phyloP scores from a whole-genome alignment of 1,140 invertebrate genomes.

The Venturia canescens region DNA sequence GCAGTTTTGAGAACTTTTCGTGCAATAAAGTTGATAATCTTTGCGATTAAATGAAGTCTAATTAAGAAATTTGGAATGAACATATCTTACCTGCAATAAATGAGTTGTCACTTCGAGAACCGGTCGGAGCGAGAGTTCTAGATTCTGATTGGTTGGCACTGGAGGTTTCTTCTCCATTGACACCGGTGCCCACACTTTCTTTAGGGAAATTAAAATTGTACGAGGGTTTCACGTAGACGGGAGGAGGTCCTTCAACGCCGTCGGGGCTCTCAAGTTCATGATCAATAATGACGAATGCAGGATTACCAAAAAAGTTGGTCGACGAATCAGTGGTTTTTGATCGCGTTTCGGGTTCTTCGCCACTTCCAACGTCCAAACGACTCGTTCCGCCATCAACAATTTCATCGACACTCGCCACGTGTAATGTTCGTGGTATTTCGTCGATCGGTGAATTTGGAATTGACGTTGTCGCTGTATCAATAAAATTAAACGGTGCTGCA shows the following conservation, averaged over 20 bases:
- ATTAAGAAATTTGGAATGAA: neutral
- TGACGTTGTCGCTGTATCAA: neutral
- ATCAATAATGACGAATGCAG: constrained; percentile 74
- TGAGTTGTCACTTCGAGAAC: neutral
- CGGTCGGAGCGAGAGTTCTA: neutral
- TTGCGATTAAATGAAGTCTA: no score
- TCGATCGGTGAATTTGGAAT: neutral
- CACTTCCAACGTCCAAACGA: constrained; percentile 27
- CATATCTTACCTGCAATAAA: constrained; percentile 1
- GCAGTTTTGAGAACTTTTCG: no score
- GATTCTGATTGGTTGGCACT: neutral
- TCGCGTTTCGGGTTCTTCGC: constrained; percentile 33
- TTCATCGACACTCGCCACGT: neutral
- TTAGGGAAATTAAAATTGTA: constrained; percentile 55
- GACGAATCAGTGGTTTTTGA: constrained; percentile 28
- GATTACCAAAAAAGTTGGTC: constrained; percentile 52
- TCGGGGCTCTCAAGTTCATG: constrained; percentile 79
- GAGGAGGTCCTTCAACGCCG: constrained; percentile 78
- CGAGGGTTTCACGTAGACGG: constrained; percentile 74
- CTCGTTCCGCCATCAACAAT: constrained; percentile 20
- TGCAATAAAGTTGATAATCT: no score
- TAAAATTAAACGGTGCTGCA: neutral
- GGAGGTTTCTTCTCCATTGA: neutral
- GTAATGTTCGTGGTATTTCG: neutral
- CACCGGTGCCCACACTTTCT: neutral